phyloP scores from a whole-genome alignment of 2,113 vertebrate genomes.

The Formicarius rufipectus region DNA sequence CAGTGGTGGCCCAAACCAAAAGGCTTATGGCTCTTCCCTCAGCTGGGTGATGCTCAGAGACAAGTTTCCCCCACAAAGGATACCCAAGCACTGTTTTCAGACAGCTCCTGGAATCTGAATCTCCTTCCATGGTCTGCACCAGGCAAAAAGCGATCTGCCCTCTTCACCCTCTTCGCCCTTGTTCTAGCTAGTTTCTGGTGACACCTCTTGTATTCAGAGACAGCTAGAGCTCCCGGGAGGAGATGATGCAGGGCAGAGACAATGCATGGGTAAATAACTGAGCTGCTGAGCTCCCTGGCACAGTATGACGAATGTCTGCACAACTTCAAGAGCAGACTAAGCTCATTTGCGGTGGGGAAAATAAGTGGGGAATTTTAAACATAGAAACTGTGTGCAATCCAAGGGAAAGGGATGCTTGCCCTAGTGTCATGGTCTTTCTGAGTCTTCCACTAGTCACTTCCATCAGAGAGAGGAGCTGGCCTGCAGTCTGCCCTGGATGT shows the following conservation, averaged over 20 bases:
- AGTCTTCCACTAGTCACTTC: not conserved
- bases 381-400: rapidly evolving
- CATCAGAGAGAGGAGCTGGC: not conserved
- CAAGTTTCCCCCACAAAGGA: not conserved
- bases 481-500: not conserved
- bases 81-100: not conserved
- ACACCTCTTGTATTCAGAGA: rapidly evolving
- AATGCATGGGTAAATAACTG: rapidly evolving
- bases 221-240: not conserved
- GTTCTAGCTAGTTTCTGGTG: not conserved
- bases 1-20: not conserved
- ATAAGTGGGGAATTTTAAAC: not conserved
- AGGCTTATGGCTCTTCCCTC: not conserved
- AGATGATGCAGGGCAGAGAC: not conserved
- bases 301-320: not conserved
- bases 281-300: not conserved
- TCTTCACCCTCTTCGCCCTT: not conserved
- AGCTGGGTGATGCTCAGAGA: not conserved
- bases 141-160: not conserved
- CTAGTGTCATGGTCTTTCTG: not conserved
- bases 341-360: not conserved
- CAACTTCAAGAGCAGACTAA: not conserved
- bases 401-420: not conserved
- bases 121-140: not conserved
- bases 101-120: not conserved